Evolutionary conservation across 2,797 vertebrate species (phyloP).

Genomic region (Lepilemur septentrionalis): DNA sequence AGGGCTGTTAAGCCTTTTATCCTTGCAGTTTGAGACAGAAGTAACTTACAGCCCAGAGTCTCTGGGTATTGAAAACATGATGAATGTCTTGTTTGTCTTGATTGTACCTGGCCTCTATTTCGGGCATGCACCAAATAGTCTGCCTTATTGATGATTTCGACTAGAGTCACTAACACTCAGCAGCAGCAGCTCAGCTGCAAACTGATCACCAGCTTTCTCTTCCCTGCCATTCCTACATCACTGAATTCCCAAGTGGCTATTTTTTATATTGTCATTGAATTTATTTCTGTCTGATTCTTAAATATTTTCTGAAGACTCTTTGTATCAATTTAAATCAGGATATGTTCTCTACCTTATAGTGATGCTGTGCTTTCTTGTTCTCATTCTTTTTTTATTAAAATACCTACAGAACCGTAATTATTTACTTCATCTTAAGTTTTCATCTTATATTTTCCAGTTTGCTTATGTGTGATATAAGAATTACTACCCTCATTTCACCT

Average conservation of each 20-base stretch:
- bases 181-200: background rate
- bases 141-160: background rate
- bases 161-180: background rate
- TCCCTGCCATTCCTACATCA: background rate
- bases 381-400: background rate
- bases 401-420: background rate
- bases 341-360: background rate
- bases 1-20: background rate
- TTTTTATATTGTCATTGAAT: background rate
- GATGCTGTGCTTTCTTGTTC: background rate
- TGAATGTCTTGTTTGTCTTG: constrained; percentile 11
- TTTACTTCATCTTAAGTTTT: background rate
- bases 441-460: background rate
- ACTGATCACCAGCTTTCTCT: background rate
- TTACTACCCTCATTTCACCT: constrained; percentile 23
- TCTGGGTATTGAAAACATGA: background rate
- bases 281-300: background rate
- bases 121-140: background rate
- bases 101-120: constrained; percentile 10
- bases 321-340: background rate
- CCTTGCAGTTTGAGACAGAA: background rate
- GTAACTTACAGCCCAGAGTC: background rate
- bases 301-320: background rate
- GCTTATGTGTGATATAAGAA: background rate
- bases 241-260: background rate